Conservation (phyloP, 2,797 vertebrate species). For the Poeciliopsis turneri region DNA sequence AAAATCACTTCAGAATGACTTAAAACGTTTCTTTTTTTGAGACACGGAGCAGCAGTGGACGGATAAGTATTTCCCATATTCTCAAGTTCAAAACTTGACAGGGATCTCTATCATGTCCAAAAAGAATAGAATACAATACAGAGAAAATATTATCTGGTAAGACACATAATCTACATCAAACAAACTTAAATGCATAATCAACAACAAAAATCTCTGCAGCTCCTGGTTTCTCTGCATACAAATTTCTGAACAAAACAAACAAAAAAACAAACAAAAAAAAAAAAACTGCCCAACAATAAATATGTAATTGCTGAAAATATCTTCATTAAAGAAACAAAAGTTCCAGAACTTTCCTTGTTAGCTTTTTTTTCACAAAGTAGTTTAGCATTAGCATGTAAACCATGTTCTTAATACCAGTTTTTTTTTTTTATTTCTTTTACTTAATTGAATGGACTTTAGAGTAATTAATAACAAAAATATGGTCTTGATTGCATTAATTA, state of each 20-base stretch:
- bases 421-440: background rate
- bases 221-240: background rate
- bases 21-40: no score
- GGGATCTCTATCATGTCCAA: no score
- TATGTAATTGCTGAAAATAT: background rate
- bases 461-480: background rate
- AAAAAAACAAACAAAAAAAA: no score
- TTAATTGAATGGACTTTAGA: background rate
- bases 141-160: background rate
- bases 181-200: background rate
- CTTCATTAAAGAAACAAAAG: background rate
- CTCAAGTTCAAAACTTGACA: no score
- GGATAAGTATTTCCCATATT: no score
- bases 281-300: background rate
- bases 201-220: background rate
- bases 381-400: background rate
- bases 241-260: background rate
- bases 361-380: background rate
- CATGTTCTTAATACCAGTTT: background rate
- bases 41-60: no score
- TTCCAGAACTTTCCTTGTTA: background rate
- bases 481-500: background rate
- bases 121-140: background rate
- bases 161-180: background rate
- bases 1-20: no score